Conservation (phyloP, 2,797 vertebrate genomes). For the Nannoperca obscura region DNA sequence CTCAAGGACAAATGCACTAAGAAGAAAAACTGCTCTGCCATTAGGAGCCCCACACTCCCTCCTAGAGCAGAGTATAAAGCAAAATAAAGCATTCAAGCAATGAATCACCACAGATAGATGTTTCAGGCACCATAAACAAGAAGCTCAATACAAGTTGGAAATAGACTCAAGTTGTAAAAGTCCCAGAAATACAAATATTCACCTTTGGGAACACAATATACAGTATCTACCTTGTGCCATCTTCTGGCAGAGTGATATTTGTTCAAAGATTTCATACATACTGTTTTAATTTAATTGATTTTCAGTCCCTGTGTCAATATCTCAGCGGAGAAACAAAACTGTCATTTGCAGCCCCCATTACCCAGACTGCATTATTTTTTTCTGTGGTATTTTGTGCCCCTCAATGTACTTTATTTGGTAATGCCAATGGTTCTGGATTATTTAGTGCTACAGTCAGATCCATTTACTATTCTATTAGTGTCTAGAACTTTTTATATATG, state of each 20-base stretch:
- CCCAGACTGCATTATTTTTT: conserved; percentile 29
- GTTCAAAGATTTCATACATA: conserved; percentile 64
- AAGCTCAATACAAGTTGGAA: conserved; percentile 68
- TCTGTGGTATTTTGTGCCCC: conserved; percentile 24
- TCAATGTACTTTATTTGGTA: conserved; percentile 28
- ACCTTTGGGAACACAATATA: conserved; percentile 68
- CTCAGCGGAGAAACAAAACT: conserved; percentile 57
- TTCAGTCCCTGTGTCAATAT: conserved; percentile 62
- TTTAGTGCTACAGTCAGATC: conserved; percentile 27
- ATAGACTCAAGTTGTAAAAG: conserved; percentile 74
- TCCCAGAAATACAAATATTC: conserved; percentile 79
- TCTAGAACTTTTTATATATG: conserved; percentile 18
- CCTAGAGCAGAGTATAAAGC: conserved; percentile 68
- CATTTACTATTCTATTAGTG: conserved; percentile 24
- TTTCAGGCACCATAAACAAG: conserved; percentile 79
- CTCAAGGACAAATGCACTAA: conserved; percentile 79
- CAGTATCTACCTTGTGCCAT: conserved; percentile 55
- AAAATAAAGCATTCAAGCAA: conserved; percentile 79
- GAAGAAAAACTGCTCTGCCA: conserved; percentile 74
- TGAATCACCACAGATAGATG: conserved; percentile 79
- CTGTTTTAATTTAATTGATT: conserved; percentile 76
- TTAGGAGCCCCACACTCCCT: conserved; percentile 70
- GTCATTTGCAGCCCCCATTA: conserved; percentile 65
- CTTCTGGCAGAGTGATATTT: conserved; percentile 66
- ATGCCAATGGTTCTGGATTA: conserved; percentile 42